These are phyloP conservation scores for Cotesia glomerata DNA, from an alignment of 1,140 invertebrate species.

Conservation along the genomic window DNA sequence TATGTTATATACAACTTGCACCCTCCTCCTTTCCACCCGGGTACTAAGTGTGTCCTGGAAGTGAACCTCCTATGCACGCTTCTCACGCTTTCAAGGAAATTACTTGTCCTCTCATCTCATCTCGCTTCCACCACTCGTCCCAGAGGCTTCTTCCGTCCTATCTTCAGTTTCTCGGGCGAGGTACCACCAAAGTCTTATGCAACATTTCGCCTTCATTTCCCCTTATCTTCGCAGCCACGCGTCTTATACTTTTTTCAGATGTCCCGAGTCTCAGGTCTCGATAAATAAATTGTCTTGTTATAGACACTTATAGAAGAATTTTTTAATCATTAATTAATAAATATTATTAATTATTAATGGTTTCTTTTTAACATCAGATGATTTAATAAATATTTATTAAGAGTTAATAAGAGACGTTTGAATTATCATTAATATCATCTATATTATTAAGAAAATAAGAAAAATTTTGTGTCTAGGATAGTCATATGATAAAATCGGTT, in stretches of 20 bases:
- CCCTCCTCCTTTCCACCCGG: slow-evolving; percentile 25
- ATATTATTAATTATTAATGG: not conserved
- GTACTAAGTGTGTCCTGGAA: slow-evolving; percentile 33
- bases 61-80: slow-evolving; percentile 32
- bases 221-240: slow-evolving; percentile 13
- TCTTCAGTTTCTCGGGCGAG: slow-evolving; percentile 12
- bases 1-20: slow-evolving; percentile 8
- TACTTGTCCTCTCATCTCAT: slow-evolving; percentile 56
- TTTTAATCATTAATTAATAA: not conserved
- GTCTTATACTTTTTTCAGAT: not conserved
- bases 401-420: not conserved
- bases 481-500: too few species aligned
- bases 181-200: not conserved
- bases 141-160: slow-evolving; percentile 18
- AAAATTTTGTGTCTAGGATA: too few species aligned
- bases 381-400: not conserved
- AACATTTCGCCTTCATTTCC: not conserved
- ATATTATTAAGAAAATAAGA: too few species aligned
- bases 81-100: slow-evolving; percentile 63
- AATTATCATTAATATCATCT: not conserved
- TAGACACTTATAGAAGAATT: not conserved
- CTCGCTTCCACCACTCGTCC: slow-evolving; percentile 21
- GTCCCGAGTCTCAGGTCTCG: not conserved
- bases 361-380: not conserved
- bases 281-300: slow-evolving; percentile 6